phyloP scores from a whole-genome alignment of 2,113 vertebrate genomes.

The Oreotragus oreotragus region DNA sequence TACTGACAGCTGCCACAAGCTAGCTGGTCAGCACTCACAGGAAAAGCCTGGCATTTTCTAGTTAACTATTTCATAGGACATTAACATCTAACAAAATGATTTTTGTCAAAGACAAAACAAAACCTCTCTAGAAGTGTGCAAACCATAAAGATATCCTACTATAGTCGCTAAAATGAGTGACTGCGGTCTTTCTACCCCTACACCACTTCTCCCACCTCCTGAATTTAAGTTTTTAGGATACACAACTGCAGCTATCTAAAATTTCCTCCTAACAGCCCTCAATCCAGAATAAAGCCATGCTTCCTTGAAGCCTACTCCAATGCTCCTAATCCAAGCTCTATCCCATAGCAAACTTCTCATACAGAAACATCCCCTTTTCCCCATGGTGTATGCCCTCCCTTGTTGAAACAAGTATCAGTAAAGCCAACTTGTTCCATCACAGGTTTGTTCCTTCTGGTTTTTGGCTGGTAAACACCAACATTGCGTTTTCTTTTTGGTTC shows the following conservation, averaged over 20 bases:
- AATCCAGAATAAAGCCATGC: not conserved
- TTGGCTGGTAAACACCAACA: not conserved
- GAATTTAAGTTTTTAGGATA: not conserved
- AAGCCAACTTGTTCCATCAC: not conserved
- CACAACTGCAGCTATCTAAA: not conserved
- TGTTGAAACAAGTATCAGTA: not conserved
- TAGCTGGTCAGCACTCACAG: not conserved
- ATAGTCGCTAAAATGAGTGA: not conserved
- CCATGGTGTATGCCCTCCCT: not conserved
- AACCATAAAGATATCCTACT: not conserved
- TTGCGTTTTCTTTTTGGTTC: not conserved
- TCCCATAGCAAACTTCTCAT: not conserved
- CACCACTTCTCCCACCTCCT: not conserved
- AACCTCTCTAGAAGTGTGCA: not conserved
- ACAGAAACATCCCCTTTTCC: not conserved
- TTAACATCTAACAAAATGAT: not conserved
- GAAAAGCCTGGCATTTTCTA: not conserved
- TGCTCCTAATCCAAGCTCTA: not conserved
- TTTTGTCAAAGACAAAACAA: not conserved
- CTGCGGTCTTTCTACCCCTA: not conserved
- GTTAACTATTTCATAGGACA: not conserved
- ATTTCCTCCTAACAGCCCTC: not conserved
- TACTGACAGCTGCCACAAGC: not conserved
- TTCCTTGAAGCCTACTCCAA: not conserved
- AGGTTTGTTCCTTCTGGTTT: not conserved